Conservation (phyloP, 2,113 vertebrate species). For the human (Homo sapiens) region GRCh38 chr17:4223501-4224000, state of each 20-base stretch:
- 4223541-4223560: conserved; percentile 97
- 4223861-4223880: conserved; percentile 41
- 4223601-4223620: conserved; percentile 99
- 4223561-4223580: conserved; percentile 99
- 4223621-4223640: conserved; percentile 97
- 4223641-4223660: conserved; percentile 99
- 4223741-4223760: conserved; percentile 97
- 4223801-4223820: conserved; percentile 95
- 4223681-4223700: conserved; percentile 98
- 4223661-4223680: conserved; percentile 98
- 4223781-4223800: conserved; percentile 98
- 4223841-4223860: background rate
- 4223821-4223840: conserved; percentile 89
- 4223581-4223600: conserved; percentile 99
- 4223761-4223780: conserved; percentile 99
- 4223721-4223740: conserved; percentile 99
- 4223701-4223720: conserved; percentile 98
- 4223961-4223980: conserved; percentile 78
- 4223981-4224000: conserved; percentile 83
- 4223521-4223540: conserved; percentile 98
- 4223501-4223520: conserved; percentile 98
- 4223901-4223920: conserved; percentile 81
- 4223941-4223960: conserved; percentile 81
- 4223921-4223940: conserved; percentile 89
- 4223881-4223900: conserved; percentile 62